Conservation (phyloP, 2,797 vertebrate genomes). For the Tolypeutes matacus region DNA sequence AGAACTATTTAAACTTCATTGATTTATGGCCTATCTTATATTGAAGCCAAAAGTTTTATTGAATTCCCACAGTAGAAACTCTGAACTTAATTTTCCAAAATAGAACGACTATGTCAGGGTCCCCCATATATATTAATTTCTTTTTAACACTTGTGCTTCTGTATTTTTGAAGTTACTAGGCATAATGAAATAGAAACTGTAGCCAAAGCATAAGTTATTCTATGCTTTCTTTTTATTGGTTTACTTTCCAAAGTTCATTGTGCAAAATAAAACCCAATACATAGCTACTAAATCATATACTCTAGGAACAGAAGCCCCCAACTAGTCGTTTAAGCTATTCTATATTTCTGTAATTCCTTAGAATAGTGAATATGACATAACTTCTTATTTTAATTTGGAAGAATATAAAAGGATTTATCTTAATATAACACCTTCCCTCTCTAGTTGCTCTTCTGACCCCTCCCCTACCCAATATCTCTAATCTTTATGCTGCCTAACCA, state of each 20-base stretch:
- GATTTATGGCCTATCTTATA: conserved; percentile 82
- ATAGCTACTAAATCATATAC: conserved; percentile 74
- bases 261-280: conserved; percentile 74
- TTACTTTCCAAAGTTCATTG: conserved; percentile 71
- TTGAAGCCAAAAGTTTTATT: conserved; percentile 82
- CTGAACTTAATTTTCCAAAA: conserved; percentile 77
- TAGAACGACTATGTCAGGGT: conserved; percentile 75
- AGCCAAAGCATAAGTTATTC: conserved; percentile 33
- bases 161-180: conserved; percentile 65
- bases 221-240: conserved; percentile 71
- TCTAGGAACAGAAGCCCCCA: conserved; percentile 11
- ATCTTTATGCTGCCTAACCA: background rate
- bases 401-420: conserved; percentile 22
- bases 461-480: background rate
- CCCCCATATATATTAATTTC: conserved; percentile 71
- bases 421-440: background rate
- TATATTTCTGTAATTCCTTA: conserved; percentile 51
- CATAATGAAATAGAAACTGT: conserved; percentile 69
- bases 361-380: conserved; percentile 46
- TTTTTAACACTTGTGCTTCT: conserved; percentile 73
- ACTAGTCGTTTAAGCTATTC: conserved; percentile 41
- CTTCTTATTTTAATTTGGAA: background rate
- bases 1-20: conserved; percentile 84
- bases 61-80: conserved; percentile 75
- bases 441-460: background rate